Evolutionary conservation across 2,113 vertebrate genomes (phyloP).

Genomic region (Bungarus multicinctus): DNA sequence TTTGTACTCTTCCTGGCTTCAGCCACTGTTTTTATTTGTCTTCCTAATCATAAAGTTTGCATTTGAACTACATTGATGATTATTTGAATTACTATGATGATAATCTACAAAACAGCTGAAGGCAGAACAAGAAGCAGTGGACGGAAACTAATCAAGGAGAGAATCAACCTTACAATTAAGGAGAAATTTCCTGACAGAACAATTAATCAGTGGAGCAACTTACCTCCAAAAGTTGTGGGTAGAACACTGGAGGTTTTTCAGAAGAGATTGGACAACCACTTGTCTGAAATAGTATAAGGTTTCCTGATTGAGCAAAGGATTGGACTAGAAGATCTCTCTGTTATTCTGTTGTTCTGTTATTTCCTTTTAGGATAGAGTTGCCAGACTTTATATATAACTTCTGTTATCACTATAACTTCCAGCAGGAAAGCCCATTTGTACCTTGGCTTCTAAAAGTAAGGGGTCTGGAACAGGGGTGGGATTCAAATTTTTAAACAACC

Average conservation of each 20-base stretch:
- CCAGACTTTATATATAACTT: background rate
- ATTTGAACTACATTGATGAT: background rate
- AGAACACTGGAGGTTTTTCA: background rate
- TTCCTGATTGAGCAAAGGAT: background rate
- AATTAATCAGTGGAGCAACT: background rate
- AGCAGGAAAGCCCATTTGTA: background rate
- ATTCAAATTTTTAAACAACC: too few species aligned
- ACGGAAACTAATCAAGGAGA: background rate
- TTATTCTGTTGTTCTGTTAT: background rate
- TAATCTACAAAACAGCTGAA: background rate
- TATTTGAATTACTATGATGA: background rate
- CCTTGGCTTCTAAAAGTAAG: background rate
- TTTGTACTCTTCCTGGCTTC: background rate
- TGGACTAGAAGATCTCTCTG: background rate
- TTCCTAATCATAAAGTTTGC: background rate
- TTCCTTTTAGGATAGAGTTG: background rate
- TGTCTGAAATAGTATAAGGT: background rate
- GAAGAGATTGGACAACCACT: background rate
- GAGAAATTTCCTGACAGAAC: background rate
- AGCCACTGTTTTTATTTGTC: background rate
- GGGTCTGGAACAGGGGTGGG: too few species aligned
- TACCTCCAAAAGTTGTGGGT: background rate
- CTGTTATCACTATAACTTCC: background rate
- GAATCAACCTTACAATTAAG: background rate
- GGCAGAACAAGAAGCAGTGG: background rate